These are phyloP conservation scores for Cheumatopsyche charites DNA, from an alignment of 1,140 invertebrate species.

Conservation along the genomic window DNA sequence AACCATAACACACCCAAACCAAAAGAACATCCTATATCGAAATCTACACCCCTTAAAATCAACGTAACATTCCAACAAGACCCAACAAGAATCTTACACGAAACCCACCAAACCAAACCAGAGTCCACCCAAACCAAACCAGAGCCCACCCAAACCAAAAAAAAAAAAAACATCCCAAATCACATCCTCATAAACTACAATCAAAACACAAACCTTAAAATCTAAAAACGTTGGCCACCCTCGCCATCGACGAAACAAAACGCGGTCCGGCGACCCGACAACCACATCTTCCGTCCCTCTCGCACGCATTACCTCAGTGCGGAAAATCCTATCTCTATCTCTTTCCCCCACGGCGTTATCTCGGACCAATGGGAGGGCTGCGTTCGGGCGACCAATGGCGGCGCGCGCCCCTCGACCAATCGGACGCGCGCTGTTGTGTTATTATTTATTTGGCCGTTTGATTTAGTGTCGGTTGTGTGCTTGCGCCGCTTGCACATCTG, in stretches of 20 bases:
- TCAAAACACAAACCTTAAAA: too few species aligned
- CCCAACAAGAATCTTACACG: too few species aligned
- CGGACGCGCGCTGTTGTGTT: conserved; percentile 33
- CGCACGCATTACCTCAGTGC: not conserved
- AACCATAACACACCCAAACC: too few species aligned
- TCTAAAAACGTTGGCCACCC: too few species aligned
- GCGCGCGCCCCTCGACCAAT: conserved; percentile 35
- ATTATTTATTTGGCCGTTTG: conserved; percentile 46
- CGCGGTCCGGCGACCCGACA: not conserved
- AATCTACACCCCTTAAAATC: too few species aligned
- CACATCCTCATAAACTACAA: too few species aligned
- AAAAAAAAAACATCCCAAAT: conserved; percentile 40
- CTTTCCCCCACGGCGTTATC: conserved; percentile 39
- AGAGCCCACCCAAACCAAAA: too few species aligned
- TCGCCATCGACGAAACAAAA: conserved; percentile 34
- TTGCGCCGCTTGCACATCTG: not conserved
- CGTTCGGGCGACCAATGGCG: conserved; percentile 36
- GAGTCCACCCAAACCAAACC: too few species aligned
- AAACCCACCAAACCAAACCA: too few species aligned
- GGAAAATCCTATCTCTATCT: not conserved
- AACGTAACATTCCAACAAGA: too few species aligned
- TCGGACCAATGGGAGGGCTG: conserved; percentile 42
- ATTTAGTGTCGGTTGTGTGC: conserved; percentile 40
- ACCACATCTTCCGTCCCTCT: not conserved
- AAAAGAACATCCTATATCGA: too few species aligned